Conservation (phyloP, 2,113 vertebrate genomes). For the Corythoichthys haematopterus region DNA sequence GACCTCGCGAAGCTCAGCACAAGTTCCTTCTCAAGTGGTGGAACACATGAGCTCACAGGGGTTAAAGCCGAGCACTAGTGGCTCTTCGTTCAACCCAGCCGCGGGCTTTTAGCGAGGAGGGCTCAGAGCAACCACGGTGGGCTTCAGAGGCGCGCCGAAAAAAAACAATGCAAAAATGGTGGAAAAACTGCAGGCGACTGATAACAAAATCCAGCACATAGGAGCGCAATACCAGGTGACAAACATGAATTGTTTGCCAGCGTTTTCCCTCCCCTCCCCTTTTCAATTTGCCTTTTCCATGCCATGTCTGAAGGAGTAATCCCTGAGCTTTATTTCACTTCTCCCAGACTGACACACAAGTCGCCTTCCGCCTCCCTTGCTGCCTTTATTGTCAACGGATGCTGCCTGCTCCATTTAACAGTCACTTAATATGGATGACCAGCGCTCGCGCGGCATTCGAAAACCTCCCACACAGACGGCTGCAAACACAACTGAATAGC, state of each 20-base stretch:
- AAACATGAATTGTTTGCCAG: slow-evolving; percentile 69
- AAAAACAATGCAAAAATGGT: slow-evolving; percentile 62
- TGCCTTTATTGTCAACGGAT: slow-evolving; percentile 50
- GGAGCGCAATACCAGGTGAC: slow-evolving; percentile 64
- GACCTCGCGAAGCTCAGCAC: slow-evolving; percentile 34
- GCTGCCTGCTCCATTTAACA: slow-evolving; percentile 58
- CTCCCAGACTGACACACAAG: slow-evolving; percentile 59
- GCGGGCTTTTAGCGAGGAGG: slow-evolving; percentile 45
- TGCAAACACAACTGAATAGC: slow-evolving; percentile 32
- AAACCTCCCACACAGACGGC: slow-evolving; percentile 62
- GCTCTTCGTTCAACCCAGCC: slow-evolving; percentile 51
- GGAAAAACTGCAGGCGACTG: slow-evolving; percentile 67
- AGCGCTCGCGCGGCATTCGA: slow-evolving; percentile 45
- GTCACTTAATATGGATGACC: slow-evolving; percentile 67
- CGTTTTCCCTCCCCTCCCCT: slow-evolving; percentile 51
- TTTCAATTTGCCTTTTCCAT: slow-evolving; percentile 68
- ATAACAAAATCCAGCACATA: slow-evolving; percentile 65
- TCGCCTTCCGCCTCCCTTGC: slow-evolving; percentile 49
- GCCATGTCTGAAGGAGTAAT: slow-evolving; percentile 66
- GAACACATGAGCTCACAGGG: slow-evolving; percentile 50
- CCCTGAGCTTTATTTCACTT: slow-evolving; percentile 59
- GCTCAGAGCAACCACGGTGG: slow-evolving; percentile 48
- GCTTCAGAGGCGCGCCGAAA: slow-evolving; percentile 48
- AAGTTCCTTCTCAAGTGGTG: slow-evolving; percentile 46
- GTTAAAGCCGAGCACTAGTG: slow-evolving; percentile 55